Evolutionary conservation across 2,113 vertebrate genomes (phyloP).

Genomic region (Podocnemis expansa): DNA sequence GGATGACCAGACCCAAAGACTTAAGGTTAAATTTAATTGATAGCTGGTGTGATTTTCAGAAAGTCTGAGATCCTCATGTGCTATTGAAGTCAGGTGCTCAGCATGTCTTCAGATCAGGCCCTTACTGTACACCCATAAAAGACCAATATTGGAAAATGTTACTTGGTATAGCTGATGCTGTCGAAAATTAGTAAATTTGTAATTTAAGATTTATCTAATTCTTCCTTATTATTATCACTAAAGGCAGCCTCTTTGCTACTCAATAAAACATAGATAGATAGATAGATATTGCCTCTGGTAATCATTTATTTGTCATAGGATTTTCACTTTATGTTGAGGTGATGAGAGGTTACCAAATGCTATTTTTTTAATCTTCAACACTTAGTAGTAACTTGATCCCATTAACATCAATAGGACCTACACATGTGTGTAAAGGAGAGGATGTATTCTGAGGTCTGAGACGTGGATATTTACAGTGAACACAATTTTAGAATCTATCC

Average conservation of each 20-base stretch:
- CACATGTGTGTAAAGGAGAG: constrained; percentile 6
- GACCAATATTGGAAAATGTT: accelerated
- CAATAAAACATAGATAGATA: neutral
- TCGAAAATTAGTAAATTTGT: neutral
- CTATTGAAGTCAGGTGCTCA: neutral
- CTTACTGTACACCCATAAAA: neutral
- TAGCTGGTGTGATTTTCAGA: accelerated
- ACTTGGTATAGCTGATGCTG: accelerated
- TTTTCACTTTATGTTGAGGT: neutral
- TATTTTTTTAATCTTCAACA: constrained; percentile 37
- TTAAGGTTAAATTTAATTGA: neutral
- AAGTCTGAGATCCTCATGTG: neutral
- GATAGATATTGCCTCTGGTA: neutral
- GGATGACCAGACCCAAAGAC: neutral
- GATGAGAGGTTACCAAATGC: constrained; percentile 27
- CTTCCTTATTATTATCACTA: neutral
- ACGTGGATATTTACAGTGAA: constrained; percentile 64
- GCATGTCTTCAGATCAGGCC: neutral
- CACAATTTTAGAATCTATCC: constrained; percentile 42
- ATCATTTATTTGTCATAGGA: neutral
- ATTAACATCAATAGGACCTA: constrained; percentile 59
- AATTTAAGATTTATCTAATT: neutral
- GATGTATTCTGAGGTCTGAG: constrained; percentile 2
- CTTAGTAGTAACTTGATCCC: constrained; percentile 35
- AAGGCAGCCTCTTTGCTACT: neutral